Percentiles rank a stretch among this genome's conserved stretches.
These are phyloP conservation scores for Acropternis orthonyx DNA, from an alignment of 2,797 vertebrate genomes.

Conservation along the genomic window DNA sequence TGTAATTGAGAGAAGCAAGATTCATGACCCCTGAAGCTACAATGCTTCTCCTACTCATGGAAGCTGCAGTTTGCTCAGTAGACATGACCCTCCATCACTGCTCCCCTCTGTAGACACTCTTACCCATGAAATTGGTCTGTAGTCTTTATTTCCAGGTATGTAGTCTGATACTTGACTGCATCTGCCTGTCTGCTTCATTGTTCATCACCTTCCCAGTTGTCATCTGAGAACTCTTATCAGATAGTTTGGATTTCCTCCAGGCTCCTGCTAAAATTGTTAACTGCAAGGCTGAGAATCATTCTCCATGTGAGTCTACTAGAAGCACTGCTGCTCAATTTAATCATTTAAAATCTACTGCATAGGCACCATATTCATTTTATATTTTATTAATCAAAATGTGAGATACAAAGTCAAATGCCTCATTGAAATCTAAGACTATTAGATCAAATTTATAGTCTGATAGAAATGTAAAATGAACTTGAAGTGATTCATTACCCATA, in stretches of 20 bases:
- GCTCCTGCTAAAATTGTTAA: background rate
- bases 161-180: background rate
- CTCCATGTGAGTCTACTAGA: background rate
- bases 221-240: background rate
- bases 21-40: background rate
- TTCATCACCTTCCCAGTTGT: background rate
- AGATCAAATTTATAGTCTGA: background rate
- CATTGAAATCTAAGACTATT: conserved; percentile 6
- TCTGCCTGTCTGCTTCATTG: background rate
- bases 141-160: background rate
- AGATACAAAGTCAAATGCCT: conserved; percentile 9
- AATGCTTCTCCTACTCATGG: background rate
- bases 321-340: background rate
- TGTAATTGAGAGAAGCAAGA: background rate
- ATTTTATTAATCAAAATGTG: conserved; percentile 38
- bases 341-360: background rate
- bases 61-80: background rate
- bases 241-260: background rate
- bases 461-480: conserved; percentile 3
- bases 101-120: background rate
- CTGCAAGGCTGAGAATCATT: background rate
- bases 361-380: background rate
- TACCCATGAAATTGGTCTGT: background rate
- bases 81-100: background rate
- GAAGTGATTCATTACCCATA: conserved; percentile 1